Percentiles rank a stretch among this genome's conserved stretches.
These are phyloP conservation scores for Meloe dianella DNA, from an alignment of 2,888 invertebrate species.

Conservation along the genomic window DNA sequence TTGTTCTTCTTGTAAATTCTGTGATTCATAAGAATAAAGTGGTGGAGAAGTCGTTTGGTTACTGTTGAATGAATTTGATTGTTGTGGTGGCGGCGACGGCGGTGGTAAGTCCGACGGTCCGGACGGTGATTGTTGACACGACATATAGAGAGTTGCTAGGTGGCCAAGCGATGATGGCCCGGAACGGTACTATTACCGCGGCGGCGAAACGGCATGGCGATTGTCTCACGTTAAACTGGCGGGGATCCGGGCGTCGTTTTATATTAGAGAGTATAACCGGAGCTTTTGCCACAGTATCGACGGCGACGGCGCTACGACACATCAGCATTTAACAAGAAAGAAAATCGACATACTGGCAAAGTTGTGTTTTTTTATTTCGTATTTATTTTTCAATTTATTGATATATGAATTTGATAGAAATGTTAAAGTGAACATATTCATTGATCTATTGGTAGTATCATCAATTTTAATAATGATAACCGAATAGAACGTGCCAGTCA, in stretches of 20 bases:
- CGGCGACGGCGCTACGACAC: constrained; percentile 54
- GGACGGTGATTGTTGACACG: constrained; percentile 56
- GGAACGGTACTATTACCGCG: constrained; percentile 33
- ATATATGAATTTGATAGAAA: background rate
- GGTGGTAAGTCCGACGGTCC: constrained; percentile 55
- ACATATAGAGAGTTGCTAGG: constrained; percentile 53
- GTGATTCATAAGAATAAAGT: constrained; percentile 31
- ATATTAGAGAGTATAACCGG: constrained; percentile 42
- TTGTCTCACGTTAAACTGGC: constrained; percentile 60
- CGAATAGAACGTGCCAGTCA: background rate
- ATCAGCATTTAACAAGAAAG: constrained; percentile 13
- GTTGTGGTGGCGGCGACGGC: constrained; percentile 44
- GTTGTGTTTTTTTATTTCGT: background rate
- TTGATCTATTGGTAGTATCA: background rate
- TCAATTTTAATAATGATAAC: background rate
- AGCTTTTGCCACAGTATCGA: constrained; percentile 59
- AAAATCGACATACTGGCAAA: constrained; percentile 1
- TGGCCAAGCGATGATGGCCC: constrained; percentile 56
- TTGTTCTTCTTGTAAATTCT: constrained; percentile 54
- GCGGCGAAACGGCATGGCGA: constrained; percentile 58
- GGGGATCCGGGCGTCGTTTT: constrained; percentile 45
- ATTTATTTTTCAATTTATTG: background rate
- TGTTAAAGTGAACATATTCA: background rate
- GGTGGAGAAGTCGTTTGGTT: constrained; percentile 26
- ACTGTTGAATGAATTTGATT: constrained; percentile 24